Evolutionary conservation across 1,140 invertebrate species (phyloP), one percentile per base, ranked within the genome.

Genomic region (Limonius californicus): DNA sequence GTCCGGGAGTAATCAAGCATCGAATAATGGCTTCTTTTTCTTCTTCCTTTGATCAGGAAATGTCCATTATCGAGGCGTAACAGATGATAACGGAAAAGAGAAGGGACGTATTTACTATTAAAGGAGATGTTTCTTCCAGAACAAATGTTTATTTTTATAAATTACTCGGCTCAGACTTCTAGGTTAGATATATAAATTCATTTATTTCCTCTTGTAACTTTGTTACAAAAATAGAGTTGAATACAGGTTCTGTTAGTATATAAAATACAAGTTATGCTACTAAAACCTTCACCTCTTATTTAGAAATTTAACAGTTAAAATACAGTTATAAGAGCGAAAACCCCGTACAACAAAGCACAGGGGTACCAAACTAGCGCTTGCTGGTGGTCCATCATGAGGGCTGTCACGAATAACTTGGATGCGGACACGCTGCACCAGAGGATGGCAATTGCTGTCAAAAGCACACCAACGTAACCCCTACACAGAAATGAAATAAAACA

Each of bases 311-410:
- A n/a, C n/a, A n/a, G n/a, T 82, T 79, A 91, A 77, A 91, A 94
- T 70, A 94, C 84, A 59, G 90, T 89, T 62, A 94, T 82, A 50
- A 94, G 82, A 54, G 91, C 90, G 79, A 94, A 94, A 27, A 93
- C 89, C 47, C 89, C 89, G 78, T 94, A 94, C 42, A 94, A 80
- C 35, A 94, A 80, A 47, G 87, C 85, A 80, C 91, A 94, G 8
- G 91, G 91, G 80, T 94, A 94, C 18, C 89, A 89, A 57, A 94
- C 87, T 19, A 91, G 79, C n/a, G 87, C 80, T 75, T 90, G 87
- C 77, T 94, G 91, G 69, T 89, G 84, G 84, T 93, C 89, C 61
- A 83, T 81, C 53, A 90, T 80, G 50, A 90, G 87, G 57, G 78
- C 78, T 19, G 87, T 87, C 15, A 91, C 89, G 77, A 94, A 94